A percentile compares a stretch with the other conserved stretches of the same genome.
Evolutionary conservation across 1,140 invertebrate genomes (phyloP).

Genomic region (Drosophila subobscura): DNA sequence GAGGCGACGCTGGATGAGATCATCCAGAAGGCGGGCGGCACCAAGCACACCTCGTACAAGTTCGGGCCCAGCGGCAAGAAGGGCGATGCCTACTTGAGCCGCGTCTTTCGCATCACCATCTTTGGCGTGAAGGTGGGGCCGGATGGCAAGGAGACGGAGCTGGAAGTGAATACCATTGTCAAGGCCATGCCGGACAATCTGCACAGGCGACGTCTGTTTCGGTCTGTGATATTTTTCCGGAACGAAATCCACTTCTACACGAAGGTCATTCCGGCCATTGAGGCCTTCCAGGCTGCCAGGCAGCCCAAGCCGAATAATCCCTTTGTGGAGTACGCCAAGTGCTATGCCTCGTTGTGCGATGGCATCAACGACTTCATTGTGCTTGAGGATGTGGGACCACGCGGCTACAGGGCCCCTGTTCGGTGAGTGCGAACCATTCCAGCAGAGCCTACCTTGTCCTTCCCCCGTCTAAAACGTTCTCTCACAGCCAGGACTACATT

Average conservation of each 20-base stretch:
- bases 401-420: conserved; percentile 84
- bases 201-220: conserved; percentile 86
- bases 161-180: conserved; percentile 84
- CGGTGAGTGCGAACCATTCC: conserved; percentile 43
- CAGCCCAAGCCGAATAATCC: conserved; percentile 84
- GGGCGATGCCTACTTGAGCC: conserved; percentile 88
- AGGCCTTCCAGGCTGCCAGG: conserved; percentile 84
- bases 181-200: conserved; percentile 87
- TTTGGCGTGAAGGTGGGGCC: conserved; percentile 79
- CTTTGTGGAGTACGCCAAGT: conserved; percentile 85
- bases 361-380: conserved; percentile 88
- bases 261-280: conserved; percentile 85
- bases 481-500: conserved; percentile 64
- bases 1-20: conserved; percentile 84
- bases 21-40: conserved; percentile 77
- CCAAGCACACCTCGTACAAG: conserved; percentile 83
- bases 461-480: no score
- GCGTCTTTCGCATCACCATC: conserved; percentile 85
- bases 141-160: conserved; percentile 47
- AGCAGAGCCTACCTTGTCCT: background rate
- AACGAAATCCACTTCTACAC: conserved; percentile 88
- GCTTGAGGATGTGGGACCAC: conserved; percentile 86
- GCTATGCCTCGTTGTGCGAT: conserved; percentile 85
- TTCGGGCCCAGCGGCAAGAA: conserved; percentile 85
- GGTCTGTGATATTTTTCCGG: conserved; percentile 87